phyloP scores from a whole-genome alignment of 2,888 invertebrate genomes.

The Carabus problematicus region DNA sequence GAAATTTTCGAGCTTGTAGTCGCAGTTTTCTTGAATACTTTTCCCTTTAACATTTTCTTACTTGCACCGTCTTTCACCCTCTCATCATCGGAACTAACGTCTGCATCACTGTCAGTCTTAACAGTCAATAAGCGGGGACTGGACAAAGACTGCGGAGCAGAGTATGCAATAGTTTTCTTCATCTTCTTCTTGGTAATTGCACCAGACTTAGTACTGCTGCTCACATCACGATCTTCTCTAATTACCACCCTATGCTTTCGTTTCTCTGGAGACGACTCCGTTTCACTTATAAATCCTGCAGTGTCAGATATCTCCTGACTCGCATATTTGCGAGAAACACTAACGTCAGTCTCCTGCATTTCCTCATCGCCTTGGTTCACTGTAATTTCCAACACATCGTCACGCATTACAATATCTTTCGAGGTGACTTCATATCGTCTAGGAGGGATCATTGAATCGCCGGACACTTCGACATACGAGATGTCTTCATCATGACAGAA shows the following conservation, averaged over 20 bases:
- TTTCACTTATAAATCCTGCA: constrained; percentile 18
- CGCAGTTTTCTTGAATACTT: constrained; percentile 45
- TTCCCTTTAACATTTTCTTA: constrained; percentile 43
- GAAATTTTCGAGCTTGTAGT: constrained; percentile 36
- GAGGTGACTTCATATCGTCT: constrained; percentile 47
- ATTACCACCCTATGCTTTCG: constrained; percentile 5
- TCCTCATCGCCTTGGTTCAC: constrained; percentile 49
- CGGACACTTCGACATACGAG: constrained; percentile 30
- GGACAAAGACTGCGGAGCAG: constrained; percentile 41
- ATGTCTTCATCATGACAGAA: constrained; percentile 37
- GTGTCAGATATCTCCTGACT: constrained; percentile 39
- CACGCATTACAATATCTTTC: constrained; percentile 58
- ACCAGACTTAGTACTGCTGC: constrained; percentile 26
- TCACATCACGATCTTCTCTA: constrained; percentile 22
- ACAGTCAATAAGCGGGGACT: constrained; percentile 44
- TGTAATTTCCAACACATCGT: constrained; percentile 59
- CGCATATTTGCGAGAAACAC: constrained; percentile 31
- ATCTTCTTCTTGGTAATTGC: constrained; percentile 25
- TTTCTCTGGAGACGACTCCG: constrained; percentile 39
- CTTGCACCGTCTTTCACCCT: constrained; percentile 41
- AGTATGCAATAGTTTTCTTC: constrained; percentile 26
- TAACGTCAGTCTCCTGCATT: constrained; percentile 22
- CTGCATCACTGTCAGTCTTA: constrained; percentile 53
- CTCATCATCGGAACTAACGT: constrained; percentile 56
- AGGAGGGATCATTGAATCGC: constrained; percentile 25